Evolutionary conservation across 2,113 vertebrate genomes (phyloP).

Genomic region (Heterochromis multidens): DNA sequence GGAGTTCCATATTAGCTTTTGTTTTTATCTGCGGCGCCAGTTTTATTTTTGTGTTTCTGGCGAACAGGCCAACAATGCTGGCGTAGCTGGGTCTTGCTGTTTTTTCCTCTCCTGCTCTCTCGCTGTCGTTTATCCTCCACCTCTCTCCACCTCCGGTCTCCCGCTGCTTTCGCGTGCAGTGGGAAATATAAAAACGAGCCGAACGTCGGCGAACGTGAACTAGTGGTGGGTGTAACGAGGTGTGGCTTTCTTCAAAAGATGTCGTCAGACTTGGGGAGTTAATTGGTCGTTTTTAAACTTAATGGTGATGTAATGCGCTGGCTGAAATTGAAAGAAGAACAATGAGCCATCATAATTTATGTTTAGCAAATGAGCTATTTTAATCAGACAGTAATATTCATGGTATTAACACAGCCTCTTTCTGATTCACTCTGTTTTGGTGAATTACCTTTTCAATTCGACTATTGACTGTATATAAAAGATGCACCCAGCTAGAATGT

Average conservation of each 20-base stretch:
- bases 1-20: not conserved
- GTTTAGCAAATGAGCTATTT: not conserved
- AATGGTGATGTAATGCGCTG: not conserved
- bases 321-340: not conserved
- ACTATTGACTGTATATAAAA: too few relatives aligned
- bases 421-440: too few relatives aligned
- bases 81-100: not conserved
- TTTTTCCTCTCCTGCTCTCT: not conserved
- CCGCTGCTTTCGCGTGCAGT: slow-evolving; percentile 29
- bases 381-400: too few relatives aligned
- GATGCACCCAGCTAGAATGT: too few relatives aligned
- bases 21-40: too few relatives aligned
- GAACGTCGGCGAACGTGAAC: not conserved
- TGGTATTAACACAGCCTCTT: too few relatives aligned
- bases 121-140: not conserved
- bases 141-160: slow-evolving; percentile 16
- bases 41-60: not conserved
- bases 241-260: not conserved
- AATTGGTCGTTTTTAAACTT: not conserved
- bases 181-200: not conserved
- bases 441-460: too few relatives aligned
- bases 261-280: not conserved
- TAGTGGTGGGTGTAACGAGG: not conserved
- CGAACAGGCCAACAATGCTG: not conserved
- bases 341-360: not conserved